Conservation (phyloP, 2,888 invertebrate species). For the Altica lythri region DNA sequence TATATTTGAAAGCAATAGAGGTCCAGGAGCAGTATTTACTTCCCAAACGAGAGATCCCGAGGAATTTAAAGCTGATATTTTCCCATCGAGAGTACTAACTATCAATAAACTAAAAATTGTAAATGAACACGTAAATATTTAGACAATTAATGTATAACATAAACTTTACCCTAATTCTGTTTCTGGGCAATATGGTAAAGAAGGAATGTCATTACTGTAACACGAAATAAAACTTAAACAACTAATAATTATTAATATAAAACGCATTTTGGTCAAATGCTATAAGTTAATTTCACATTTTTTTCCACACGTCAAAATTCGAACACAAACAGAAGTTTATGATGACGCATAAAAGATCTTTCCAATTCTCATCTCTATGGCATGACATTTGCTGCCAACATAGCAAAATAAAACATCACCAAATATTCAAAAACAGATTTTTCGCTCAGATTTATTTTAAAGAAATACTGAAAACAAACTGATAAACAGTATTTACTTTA, state of each 20-base stretch:
- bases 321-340: slow-evolving; percentile 14
- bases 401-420: too few relatives aligned
- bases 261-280: slow-evolving; percentile 16
- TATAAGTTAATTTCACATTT: neutral
- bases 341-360: neutral
- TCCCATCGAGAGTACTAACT: slow-evolving; percentile 91
- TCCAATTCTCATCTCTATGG: neutral
- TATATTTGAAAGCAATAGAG: slow-evolving; percentile 86
- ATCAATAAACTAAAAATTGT: slow-evolving; percentile 67
- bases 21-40: slow-evolving; percentile 73
- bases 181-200: slow-evolving; percentile 41
- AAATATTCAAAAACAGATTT: too few relatives aligned
- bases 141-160: neutral
- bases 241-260: slow-evolving; percentile 12
- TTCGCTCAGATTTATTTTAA: too few relatives aligned
- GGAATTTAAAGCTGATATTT: slow-evolving; percentile 79
- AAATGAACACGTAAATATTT: neutral
- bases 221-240: slow-evolving; percentile 7
- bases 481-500: too few relatives aligned
- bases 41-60: slow-evolving; percentile 77
- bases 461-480: too few relatives aligned
- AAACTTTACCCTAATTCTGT: slow-evolving; percentile 39
- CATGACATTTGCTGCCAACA: neutral
- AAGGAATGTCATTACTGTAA: slow-evolving; percentile 30
- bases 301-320: slow-evolving; percentile 9